These are phyloP conservation scores for Germaria angustata DNA, from an alignment of 2,888 invertebrate genomes.

Conservation along the genomic window DNA sequence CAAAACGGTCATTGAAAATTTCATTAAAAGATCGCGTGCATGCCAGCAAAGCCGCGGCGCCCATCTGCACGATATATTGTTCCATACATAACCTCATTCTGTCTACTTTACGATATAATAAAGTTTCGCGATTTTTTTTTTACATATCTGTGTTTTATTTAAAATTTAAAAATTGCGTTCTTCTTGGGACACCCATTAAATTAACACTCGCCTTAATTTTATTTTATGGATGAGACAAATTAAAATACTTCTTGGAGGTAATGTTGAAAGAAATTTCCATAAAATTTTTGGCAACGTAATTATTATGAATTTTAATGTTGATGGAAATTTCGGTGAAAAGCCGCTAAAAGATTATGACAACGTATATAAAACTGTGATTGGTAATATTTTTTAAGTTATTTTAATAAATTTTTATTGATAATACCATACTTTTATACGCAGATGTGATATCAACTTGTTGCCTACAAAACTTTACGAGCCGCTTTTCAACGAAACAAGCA, in stretches of 20 bases:
- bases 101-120: too few relatives aligned
- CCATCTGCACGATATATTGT: too few relatives aligned
- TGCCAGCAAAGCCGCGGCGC: too few relatives aligned
- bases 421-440: neutral
- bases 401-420: neutral
- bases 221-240: slow-evolving; percentile 37
- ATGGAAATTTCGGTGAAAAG: slow-evolving; percentile 35
- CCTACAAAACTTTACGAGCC: slow-evolving; percentile 12
- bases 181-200: too few relatives aligned
- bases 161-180: too few relatives aligned
- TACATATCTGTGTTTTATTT: too few relatives aligned
- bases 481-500: slow-evolving; percentile 6
- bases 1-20: too few relatives aligned
- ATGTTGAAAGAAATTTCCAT: slow-evolving; percentile 34
- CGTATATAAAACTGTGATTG: neutral
- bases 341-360: slow-evolving; percentile 10
- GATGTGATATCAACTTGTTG: slow-evolving; percentile 33
- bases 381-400: neutral
- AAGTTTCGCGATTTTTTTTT: too few relatives aligned
- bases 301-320: slow-evolving; percentile 39
- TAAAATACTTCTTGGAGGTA: slow-evolving; percentile 27
- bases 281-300: slow-evolving; percentile 13
- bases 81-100: too few relatives aligned
- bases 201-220: neutral
- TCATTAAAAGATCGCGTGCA: too few relatives aligned